These are phyloP conservation scores for Melipona quadrifasciata DNA, from an alignment of 1,140 invertebrate species.

Conservation along the genomic window DNA sequence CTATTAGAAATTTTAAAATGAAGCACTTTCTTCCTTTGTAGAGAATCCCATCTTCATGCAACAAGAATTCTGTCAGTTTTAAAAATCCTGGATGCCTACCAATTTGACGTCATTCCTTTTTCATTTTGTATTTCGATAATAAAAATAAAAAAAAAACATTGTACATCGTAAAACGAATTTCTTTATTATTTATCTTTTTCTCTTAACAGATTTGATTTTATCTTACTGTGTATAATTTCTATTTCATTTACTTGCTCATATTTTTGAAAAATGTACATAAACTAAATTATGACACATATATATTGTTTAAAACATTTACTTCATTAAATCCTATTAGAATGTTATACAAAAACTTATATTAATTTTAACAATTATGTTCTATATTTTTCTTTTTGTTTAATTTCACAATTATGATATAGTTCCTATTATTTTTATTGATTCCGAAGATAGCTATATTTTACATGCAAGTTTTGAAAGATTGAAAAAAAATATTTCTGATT, in stretches of 20 bases:
- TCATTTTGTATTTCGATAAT: background rate
- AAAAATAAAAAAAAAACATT: background rate
- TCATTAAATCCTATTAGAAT: background rate
- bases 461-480: background rate
- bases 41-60: background rate
- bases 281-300: background rate
- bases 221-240: too few species aligned
- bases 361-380: background rate
- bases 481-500: background rate
- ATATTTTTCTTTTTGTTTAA: background rate
- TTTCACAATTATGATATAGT: background rate
- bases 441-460: background rate
- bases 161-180: background rate
- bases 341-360: background rate
- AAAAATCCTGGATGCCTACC: background rate
- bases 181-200: background rate
- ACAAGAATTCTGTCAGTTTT: background rate
- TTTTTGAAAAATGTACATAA: background rate
- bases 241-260: background rate
- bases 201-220: background rate
- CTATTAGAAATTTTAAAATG: background rate
- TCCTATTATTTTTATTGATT: background rate
- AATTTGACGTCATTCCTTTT: background rate
- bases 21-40: background rate
- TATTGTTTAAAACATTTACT: background rate